phyloP scores from a whole-genome alignment of 2,113 vertebrate genomes.

The Podarcis muralis region DNA sequence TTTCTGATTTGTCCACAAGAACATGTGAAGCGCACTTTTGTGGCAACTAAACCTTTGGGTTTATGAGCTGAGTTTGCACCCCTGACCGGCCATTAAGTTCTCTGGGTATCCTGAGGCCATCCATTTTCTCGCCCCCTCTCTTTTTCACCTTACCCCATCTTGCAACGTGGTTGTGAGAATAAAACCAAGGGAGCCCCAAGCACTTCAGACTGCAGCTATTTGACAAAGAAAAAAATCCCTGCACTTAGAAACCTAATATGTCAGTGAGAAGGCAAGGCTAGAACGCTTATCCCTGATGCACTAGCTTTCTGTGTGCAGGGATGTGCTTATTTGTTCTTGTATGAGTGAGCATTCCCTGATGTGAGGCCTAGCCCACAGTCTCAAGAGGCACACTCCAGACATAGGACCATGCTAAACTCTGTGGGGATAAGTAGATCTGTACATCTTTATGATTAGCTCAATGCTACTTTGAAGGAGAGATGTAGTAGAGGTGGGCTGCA shows the following conservation, averaged over 20 bases:
- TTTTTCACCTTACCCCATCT: background rate
- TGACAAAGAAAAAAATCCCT: background rate
- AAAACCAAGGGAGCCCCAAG: background rate
- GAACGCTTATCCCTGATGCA: background rate
- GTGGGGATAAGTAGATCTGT: background rate
- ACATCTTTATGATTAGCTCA: background rate
- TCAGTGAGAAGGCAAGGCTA: background rate
- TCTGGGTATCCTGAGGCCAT: background rate
- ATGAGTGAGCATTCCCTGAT: background rate
- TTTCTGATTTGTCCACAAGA: too few species aligned
- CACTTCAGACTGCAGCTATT: background rate
- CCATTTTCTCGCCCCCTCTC: too few species aligned
- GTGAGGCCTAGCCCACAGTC: background rate
- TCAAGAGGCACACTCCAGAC: background rate
- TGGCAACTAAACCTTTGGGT: background rate
- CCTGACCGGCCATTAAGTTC: background rate
- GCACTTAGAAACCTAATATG: background rate
- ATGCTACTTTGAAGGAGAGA: background rate
- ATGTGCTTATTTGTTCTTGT: background rate
- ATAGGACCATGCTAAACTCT: background rate
- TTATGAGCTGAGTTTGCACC: background rate
- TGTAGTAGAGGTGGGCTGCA: background rate
- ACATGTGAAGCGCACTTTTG: too few species aligned
- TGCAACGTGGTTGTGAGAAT: background rate
- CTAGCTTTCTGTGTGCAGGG: background rate